phyloP scores from a whole-genome alignment of 2,113 vertebrate genomes.

The Triplophysa rosa region DNA sequence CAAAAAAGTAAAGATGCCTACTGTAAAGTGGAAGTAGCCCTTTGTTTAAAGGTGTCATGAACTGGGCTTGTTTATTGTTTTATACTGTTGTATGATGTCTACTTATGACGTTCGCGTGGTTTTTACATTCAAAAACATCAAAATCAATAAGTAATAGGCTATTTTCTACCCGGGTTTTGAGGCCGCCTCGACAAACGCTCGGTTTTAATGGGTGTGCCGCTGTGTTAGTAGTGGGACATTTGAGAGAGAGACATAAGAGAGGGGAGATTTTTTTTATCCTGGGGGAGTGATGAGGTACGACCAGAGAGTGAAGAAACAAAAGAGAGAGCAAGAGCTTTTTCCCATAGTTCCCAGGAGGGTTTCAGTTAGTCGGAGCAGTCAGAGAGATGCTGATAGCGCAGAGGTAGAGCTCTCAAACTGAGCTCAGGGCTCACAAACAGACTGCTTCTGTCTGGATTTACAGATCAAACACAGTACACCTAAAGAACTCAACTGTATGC shows the following conservation, averaged over 20 bases:
- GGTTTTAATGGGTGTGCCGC: too few relatives aligned
- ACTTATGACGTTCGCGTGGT: too few relatives aligned
- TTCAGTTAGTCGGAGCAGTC: slow-evolving; percentile 79
- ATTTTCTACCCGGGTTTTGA: too few relatives aligned
- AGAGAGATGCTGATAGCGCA: slow-evolving; percentile 69
- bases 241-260: slow-evolving; percentile 39
- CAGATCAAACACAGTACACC: slow-evolving; percentile 41
- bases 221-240: slow-evolving; percentile 57
- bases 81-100: too few relatives aligned
- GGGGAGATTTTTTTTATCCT: slow-evolving; percentile 74
- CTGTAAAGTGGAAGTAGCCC: slow-evolving; percentile 64
- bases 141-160: too few relatives aligned
- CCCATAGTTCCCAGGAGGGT: slow-evolving; percentile 85
- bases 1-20: slow-evolving; percentile 85
- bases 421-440: slow-evolving; percentile 40
- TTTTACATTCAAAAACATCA: too few relatives aligned
- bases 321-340: slow-evolving; percentile 68
- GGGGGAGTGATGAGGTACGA: slow-evolving; percentile 64
- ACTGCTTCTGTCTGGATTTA: slow-evolving; percentile 46
- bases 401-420: slow-evolving; percentile 43
- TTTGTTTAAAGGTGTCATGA: not conserved
- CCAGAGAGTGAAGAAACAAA: slow-evolving; percentile 74
- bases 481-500: not conserved
- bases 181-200: too few relatives aligned
- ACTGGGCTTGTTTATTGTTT: too few relatives aligned